phyloP scores from a whole-genome alignment of 1,140 invertebrate species.

The Drosophila sechellia region DNA sequence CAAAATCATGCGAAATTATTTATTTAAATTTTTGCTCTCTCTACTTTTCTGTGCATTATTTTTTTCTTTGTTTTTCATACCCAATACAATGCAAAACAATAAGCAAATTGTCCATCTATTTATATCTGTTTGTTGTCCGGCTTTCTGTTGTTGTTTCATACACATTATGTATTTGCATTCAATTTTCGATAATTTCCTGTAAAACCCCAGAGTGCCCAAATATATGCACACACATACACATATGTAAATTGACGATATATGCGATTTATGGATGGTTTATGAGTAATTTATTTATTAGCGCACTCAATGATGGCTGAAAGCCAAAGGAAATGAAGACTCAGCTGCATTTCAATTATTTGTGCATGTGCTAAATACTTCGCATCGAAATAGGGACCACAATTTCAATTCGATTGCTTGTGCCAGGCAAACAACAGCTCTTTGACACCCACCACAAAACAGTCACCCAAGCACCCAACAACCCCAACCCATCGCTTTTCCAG shows the following conservation, averaged over 20 bases:
- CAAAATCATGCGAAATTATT: conserved; percentile 64
- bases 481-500: neutral
- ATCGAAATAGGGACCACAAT: conserved; percentile 32
- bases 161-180: conserved; percentile 50
- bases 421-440: conserved; percentile 24
- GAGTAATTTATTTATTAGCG: conserved; percentile 54
- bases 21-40: conserved; percentile 51
- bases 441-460: neutral
- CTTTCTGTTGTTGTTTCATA: conserved; percentile 1
- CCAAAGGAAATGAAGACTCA: conserved; percentile 32
- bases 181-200: conserved; percentile 64
- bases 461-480: neutral
- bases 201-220: conserved; percentile 23
- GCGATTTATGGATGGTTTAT: neutral
- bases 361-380: conserved; percentile 34
- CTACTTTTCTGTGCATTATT: neutral
- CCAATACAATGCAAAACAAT: conserved; percentile 25
- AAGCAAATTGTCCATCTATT: conserved; percentile 41
- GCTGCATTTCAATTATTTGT: conserved; percentile 49
- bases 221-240: neutral
- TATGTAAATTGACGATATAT: neutral
- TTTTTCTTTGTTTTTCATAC: no score
- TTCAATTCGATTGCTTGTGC: conserved; percentile 33
- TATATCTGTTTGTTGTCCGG: conserved; percentile 17
- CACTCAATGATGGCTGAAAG: conserved; percentile 15